A percentile compares a stretch with the other conserved stretches of the same genome.
phyloP scores from a whole-genome alignment of 2,797 vertebrate species.

The Ispidina lecontei region DNA sequence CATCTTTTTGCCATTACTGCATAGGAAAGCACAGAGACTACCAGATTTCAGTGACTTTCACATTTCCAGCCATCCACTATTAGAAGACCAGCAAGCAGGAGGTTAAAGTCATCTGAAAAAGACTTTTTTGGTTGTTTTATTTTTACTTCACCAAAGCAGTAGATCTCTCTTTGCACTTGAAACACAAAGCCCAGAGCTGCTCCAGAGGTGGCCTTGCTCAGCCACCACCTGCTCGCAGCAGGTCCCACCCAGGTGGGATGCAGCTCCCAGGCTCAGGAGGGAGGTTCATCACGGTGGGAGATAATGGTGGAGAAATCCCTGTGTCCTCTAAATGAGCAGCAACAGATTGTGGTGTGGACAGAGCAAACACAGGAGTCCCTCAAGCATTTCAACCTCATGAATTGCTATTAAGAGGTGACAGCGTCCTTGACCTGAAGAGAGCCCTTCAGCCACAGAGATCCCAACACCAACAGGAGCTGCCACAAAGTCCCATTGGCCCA shows the following conservation, averaged over 20 bases:
- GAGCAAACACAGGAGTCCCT: background rate
- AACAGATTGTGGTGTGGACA: background rate
- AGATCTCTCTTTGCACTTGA: background rate
- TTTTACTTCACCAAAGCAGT: background rate
- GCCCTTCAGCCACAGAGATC: background rate
- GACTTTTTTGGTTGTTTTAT: too few relatives aligned
- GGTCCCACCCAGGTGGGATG: background rate
- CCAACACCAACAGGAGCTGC: background rate
- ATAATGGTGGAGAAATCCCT: background rate
- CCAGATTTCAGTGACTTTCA: background rate
- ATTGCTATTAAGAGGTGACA: background rate
- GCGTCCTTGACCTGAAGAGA: background rate
- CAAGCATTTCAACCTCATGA: background rate
- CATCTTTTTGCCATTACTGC: background rate
- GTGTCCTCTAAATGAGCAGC: background rate
- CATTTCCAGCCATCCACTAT: background rate
- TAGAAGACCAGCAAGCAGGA: background rate
- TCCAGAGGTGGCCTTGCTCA: background rate
- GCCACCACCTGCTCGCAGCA: rapidly evolving
- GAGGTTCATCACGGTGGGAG: background rate
- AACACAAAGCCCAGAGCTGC: rapidly evolving
- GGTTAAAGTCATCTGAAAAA: background rate
- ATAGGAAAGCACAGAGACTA: background rate
- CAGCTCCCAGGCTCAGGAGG: background rate
- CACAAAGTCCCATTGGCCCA: background rate